Conservation (phyloP, 2,888 invertebrate species). For the Melanostoma mellinum region DNA sequence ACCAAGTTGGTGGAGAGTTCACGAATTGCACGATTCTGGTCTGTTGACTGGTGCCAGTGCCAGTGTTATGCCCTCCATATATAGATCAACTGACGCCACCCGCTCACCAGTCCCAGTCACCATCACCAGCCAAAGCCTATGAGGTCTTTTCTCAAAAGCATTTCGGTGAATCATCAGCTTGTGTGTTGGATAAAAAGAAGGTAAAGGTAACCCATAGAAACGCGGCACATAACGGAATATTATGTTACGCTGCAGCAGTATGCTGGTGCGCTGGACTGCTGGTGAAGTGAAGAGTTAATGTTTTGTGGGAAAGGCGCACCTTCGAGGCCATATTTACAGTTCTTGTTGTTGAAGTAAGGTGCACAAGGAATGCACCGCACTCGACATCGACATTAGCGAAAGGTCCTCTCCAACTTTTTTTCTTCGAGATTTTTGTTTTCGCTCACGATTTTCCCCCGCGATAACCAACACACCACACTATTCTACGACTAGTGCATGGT, state of each 20-base stretch:
- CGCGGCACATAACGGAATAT: constrained; percentile 65
- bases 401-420: constrained; percentile 66
- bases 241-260: constrained; percentile 33
- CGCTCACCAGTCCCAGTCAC: constrained; percentile 37
- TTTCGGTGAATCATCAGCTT: constrained; percentile 54
- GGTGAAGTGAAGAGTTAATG: constrained; percentile 4
- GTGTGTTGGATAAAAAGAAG: not conserved
- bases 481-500: not conserved
- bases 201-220: constrained; percentile 50
- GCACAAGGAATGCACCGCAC: constrained; percentile 55
- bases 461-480: not conserved
- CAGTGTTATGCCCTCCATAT: constrained; percentile 65
- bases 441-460: constrained; percentile 52
- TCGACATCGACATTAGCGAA: constrained; percentile 27
- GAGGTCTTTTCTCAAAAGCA: constrained; percentile 33
- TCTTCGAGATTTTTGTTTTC: not conserved
- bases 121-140: constrained; percentile 18
- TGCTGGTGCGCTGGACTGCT: constrained; percentile 16
- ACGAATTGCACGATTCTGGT: constrained; percentile 57
- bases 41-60: constrained; percentile 27
- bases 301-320: constrained; percentile 65
- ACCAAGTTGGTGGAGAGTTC: constrained; percentile 36
- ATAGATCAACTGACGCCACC: constrained; percentile 70
- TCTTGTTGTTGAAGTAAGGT: constrained; percentile 57
- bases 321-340: constrained; percentile 64